Conservation (phyloP, 2,797 vertebrate species). For the Hylomyscus alleni region DNA sequence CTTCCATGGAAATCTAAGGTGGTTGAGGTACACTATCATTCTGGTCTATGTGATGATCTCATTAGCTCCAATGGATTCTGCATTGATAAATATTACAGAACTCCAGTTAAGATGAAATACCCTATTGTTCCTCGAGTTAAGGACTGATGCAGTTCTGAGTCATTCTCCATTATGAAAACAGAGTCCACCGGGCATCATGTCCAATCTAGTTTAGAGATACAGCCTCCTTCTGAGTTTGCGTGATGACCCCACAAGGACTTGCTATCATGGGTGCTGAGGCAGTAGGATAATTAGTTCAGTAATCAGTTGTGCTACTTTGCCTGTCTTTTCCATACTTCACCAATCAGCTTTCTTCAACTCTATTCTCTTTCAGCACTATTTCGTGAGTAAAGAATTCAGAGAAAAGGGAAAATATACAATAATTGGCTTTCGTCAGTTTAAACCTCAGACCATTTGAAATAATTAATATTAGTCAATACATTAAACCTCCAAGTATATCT, state of each 20-base stretch:
- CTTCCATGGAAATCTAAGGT: slow-evolving; percentile 37
- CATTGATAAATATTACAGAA: slow-evolving; percentile 62
- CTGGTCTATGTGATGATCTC: not conserved
- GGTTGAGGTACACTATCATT: slow-evolving; percentile 35
- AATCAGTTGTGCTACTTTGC: not conserved
- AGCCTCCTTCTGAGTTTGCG: not conserved
- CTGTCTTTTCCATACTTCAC: not conserved
- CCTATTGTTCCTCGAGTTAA: slow-evolving; percentile 38
- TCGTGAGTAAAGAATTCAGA: slow-evolving; percentile 17
- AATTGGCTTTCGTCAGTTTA: slow-evolving; percentile 58
- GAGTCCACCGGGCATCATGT: not conserved
- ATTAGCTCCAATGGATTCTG: slow-evolving; percentile 30
- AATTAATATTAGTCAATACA: not conserved
- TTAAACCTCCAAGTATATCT: not conserved
- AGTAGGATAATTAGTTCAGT: not conserved
- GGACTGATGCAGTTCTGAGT: not conserved
- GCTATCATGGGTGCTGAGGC: not conserved
- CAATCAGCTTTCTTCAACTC: not conserved
- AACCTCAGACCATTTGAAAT: slow-evolving; percentile 46
- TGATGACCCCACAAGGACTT: not conserved
- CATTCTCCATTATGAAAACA: slow-evolving; percentile 12
- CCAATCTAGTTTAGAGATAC: slow-evolving; percentile 18
- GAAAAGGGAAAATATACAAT: not conserved
- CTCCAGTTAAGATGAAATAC: not conserved
- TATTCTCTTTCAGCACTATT: not conserved